A percentile compares a stretch with the other conserved stretches of the same genome.
These are phyloP conservation scores for Callyntrura guangdongensis DNA, from an alignment of 2,888 invertebrate genomes.

Conservation along the genomic window DNA sequence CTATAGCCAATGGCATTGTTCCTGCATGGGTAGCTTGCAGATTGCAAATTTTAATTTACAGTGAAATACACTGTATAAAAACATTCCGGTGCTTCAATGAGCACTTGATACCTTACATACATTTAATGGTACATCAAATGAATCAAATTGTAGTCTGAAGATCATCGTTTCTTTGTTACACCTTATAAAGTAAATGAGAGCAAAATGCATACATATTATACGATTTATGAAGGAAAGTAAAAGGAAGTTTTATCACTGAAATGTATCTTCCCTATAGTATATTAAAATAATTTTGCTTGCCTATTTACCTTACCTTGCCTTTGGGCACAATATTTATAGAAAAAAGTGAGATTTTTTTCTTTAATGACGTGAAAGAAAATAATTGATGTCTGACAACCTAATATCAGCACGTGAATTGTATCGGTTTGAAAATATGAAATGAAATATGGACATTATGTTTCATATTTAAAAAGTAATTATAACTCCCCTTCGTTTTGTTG, in stretches of 20 bases:
- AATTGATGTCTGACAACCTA: constrained; percentile 49
- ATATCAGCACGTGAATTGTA: background rate
- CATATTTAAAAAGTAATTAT: background rate
- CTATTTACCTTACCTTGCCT: constrained; percentile 34
- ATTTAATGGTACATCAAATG: constrained; percentile 17
- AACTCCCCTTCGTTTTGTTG: background rate
- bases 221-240: constrained; percentile 12
- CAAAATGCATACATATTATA: constrained; percentile 10
- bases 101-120: background rate
- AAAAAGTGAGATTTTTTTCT: constrained; percentile 54
- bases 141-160: background rate
- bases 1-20: background rate
- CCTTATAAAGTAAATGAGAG: constrained; percentile 10
- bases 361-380: constrained; percentile 19
- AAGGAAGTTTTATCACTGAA: constrained; percentile 46
- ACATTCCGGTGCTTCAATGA: background rate
- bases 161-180: constrained; percentile 4
- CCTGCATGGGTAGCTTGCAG: background rate
- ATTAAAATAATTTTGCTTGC: constrained; percentile 25
- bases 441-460: constrained; percentile 2
- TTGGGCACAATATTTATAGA: constrained; percentile 30
- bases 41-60: background rate
- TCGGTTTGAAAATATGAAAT: background rate
- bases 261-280: constrained; percentile 2
- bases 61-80: background rate